phyloP scores from a whole-genome alignment of 23 tunicate genomes.

The Oikopleura vanhoeffeni region DNA sequence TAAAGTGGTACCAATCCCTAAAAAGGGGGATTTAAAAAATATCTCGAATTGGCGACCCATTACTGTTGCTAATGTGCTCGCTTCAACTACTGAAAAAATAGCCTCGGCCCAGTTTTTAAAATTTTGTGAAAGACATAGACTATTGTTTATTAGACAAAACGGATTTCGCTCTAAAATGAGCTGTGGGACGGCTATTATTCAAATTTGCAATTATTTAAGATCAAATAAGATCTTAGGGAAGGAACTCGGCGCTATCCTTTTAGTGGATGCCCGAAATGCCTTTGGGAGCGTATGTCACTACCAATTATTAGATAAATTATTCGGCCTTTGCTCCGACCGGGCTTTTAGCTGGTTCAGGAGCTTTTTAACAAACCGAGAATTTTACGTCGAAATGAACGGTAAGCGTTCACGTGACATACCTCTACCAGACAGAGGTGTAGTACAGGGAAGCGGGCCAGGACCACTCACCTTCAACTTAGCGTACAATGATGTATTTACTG shows the following conservation, averaged over 20 bases:
- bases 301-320: not conserved
- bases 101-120: not conserved
- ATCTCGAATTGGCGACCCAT: not conserved
- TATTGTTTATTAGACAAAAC: not conserved
- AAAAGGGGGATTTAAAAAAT: not conserved
- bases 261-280: not conserved
- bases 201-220: not conserved
- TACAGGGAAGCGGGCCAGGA: not conserved
- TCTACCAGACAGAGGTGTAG: not conserved
- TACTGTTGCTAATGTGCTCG: not conserved
- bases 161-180: not conserved
- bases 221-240: not conserved
- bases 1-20: not conserved
- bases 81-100: not conserved
- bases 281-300: not conserved
- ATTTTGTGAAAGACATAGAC: not conserved
- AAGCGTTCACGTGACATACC: not conserved
- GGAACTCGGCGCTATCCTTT: not conserved
- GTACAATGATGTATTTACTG: not conserved
- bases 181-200: not conserved
- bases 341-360: not conserved
- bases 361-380: not conserved
- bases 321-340: not conserved
- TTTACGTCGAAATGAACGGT: not conserved
- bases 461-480: not conserved